Conservation (phyloP, 2,797 vertebrate species). For the Uromys caudimaculatus region DNA sequence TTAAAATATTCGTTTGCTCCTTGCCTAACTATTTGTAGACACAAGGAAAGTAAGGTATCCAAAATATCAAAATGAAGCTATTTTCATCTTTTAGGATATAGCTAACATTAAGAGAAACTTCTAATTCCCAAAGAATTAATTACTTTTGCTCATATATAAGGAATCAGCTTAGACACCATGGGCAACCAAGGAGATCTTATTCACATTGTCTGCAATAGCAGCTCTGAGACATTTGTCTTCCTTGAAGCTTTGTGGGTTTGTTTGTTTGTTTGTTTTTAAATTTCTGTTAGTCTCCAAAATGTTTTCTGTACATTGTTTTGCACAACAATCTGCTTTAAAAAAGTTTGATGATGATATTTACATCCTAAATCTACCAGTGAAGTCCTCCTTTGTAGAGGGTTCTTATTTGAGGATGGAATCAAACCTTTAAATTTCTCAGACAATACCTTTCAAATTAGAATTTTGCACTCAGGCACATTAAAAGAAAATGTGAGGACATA, state of each 20-base stretch:
- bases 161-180: not conserved
- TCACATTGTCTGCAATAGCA: not conserved
- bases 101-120: not conserved
- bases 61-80: not conserved
- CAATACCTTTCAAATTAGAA: conserved; percentile 18
- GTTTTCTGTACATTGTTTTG: not conserved
- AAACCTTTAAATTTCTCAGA: not conserved
- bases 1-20: conserved; percentile 7
- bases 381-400: not conserved
- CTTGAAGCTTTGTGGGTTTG: not conserved
- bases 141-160: not conserved
- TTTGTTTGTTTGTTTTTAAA: not conserved
- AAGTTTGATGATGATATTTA: not conserved
- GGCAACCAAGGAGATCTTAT: not conserved
- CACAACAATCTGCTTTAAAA: not conserved
- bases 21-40: not conserved
- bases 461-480: not conserved
- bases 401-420: not conserved
- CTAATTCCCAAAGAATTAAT: not conserved
- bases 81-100: not conserved
- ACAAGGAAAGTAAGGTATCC: not conserved
- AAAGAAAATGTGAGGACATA: not conserved
- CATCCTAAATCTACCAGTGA: not conserved
- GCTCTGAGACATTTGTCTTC: not conserved
- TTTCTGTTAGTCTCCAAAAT: not conserved